Evolutionary conservation across 2,797 vertebrate genomes (phyloP).

Genomic region (Falco biarmicus): DNA sequence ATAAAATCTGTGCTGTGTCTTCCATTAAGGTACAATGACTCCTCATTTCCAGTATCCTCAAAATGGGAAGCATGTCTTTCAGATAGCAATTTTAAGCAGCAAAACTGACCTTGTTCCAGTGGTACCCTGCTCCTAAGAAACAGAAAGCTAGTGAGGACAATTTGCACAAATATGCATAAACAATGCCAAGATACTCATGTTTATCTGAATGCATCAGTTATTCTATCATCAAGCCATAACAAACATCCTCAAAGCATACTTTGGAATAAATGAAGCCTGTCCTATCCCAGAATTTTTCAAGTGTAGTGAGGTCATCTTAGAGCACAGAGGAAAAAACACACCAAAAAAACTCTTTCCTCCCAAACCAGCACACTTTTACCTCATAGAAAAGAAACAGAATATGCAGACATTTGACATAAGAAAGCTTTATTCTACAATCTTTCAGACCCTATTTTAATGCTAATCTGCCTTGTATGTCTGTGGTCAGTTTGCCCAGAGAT

Average conservation of each 20-base stretch:
- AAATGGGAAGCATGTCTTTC: background rate
- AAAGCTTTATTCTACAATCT: background rate
- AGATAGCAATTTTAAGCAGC: background rate
- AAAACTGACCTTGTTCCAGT: background rate
- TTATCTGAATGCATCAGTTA: conserved; percentile 5
- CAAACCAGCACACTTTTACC: background rate
- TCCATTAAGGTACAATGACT: background rate
- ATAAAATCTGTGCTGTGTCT: background rate
- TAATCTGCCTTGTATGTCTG: background rate
- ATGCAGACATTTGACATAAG: background rate
- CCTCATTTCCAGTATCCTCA: background rate
- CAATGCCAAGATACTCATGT: background rate
- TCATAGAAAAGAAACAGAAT: background rate
- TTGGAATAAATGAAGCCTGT: background rate
- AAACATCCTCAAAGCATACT: background rate
- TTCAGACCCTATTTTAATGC: background rate
- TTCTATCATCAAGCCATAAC: background rate
- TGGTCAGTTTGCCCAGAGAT: background rate
- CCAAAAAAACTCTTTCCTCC: background rate
- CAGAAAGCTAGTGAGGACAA: background rate
- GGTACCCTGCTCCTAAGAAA: background rate
- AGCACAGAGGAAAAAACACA: background rate
- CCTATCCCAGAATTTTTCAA: background rate
- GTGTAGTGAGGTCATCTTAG: background rate
- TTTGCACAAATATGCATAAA: background rate